phyloP scores from a whole-genome alignment of 2,888 invertebrate species.

The Bembecia ichneumoniformis region DNA sequence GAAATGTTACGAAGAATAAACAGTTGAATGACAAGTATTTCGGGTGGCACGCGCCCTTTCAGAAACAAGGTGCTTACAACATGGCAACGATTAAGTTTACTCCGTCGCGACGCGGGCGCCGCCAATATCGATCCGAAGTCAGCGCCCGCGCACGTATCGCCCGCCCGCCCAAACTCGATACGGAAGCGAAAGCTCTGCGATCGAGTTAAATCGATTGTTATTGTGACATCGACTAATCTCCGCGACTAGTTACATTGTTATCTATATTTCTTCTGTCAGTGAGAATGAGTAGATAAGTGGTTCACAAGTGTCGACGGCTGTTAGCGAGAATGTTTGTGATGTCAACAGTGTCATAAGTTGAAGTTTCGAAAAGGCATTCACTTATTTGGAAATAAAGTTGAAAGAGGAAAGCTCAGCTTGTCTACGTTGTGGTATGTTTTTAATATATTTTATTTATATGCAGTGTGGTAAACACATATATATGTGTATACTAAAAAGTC shows the following conservation, averaged over 20 bases:
- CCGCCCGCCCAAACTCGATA: conserved; percentile 55
- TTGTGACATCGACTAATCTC: conserved; percentile 4
- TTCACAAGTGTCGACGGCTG: conserved; percentile 26
- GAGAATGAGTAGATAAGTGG: conserved; percentile 26
- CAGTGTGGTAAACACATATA: too few relatives aligned
- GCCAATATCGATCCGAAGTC: conserved; percentile 50
- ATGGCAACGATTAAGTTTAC: conserved; percentile 46
- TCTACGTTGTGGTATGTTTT: too few relatives aligned
- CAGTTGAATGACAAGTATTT: not conserved
- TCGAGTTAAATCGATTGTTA: conserved; percentile 7
- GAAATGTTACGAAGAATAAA: not conserved
- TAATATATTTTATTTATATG: too few relatives aligned
- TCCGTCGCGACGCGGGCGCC: conserved; percentile 30
- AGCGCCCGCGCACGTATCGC: conserved; percentile 67
- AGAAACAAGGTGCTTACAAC: conserved; percentile 26
- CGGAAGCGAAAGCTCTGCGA: conserved; percentile 2
- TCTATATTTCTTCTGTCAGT: conserved; percentile 11
- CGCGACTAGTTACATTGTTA: conserved; percentile 4
- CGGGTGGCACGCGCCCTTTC: not conserved
- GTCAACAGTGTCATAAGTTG: conserved; percentile 26
- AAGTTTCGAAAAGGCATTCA: conserved; percentile 7
- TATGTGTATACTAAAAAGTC: too few relatives aligned
- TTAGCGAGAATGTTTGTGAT: conserved; percentile 41
- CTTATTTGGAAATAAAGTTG: conserved; percentile 16
- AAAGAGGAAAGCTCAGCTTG: too few relatives aligned